Base-by-base conservation (phyloP, 2,888 invertebrate species). In the Scaptomyza caliginosa region DNA sequence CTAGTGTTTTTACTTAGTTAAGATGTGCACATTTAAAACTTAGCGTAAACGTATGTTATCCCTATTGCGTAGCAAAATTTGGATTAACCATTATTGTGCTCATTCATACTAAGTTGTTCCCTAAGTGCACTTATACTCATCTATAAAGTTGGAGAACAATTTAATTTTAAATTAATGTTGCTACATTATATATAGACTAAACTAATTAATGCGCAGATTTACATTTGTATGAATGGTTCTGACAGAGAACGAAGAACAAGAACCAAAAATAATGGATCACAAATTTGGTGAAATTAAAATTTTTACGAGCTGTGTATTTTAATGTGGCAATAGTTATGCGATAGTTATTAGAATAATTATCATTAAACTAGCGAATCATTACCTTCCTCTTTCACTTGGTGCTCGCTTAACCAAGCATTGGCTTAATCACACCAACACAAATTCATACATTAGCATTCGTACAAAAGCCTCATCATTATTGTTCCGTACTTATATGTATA, bases 351-450 rank as follows among this genome's bases (percentile, higher is more conserved):
- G 57, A 67, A 51, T 67, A 82, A 82, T 77, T 81, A 81, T 74
- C 60, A 63, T 81, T 67, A 77, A 87, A 85, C 85, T 87, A 79
- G 87, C 86, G 73, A 80, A 81, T 74, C 70, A 87, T 82, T 82
- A 87, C 72, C 45, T 58, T 74, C 66, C 80, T 72, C 48, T 67
- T 80, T 42, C 49, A 58, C 56, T 68, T 63, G 26, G 38, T 51
- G 57, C 21, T 28, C 49, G 49, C 17, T 45, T 28, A 45, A 7
- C 46, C 58, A 67, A 67, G 24, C 68, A 51, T 38, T 30, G 32
- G 17, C 34, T 32, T 40, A 49, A 30, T 11, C 30, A 30, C 30
- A 24, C 24, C 5, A 5, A 8, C 24, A 24, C 24, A 24, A 1
- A 6, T 30, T n/a, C 30, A n/a, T 5, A n/a, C 30, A 30, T 30